Evolutionary conservation across 2,797 vertebrate genomes (phyloP).

Genomic region (Sylvilagus floridanus): DNA sequence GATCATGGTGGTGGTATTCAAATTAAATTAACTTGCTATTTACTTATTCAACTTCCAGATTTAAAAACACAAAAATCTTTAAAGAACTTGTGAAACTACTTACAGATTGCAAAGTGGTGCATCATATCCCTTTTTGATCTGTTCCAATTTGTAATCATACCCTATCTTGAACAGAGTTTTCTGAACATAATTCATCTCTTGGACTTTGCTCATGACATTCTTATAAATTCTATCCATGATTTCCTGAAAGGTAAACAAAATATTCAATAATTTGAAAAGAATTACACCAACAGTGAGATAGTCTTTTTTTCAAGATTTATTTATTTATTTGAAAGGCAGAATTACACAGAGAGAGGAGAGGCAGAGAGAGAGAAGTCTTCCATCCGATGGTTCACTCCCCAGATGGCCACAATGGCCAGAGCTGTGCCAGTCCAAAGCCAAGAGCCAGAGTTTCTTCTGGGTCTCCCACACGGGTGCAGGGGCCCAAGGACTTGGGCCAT

Average conservation of each 20-base stretch:
- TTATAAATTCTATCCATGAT: slow-evolving; percentile 99
- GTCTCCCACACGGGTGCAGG: too few relatives aligned
- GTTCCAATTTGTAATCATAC: slow-evolving; percentile 97
- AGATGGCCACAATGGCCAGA: too few relatives aligned
- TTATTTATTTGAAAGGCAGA: too few relatives aligned
- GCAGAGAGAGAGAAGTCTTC: too few relatives aligned
- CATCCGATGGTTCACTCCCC: too few relatives aligned
- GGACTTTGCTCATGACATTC: slow-evolving; percentile 99
- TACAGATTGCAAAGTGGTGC: slow-evolving; percentile 98
- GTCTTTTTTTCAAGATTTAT: too few relatives aligned
- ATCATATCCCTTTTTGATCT: slow-evolving; percentile 97
- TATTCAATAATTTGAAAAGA: slow-evolving; percentile 59
- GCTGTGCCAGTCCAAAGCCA: too few relatives aligned
- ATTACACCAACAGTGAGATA: not conserved
- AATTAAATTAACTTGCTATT: slow-evolving; percentile 45
- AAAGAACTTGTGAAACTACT: slow-evolving; percentile 79
- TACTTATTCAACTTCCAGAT: slow-evolving; percentile 37
- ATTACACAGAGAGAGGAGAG: too few relatives aligned
- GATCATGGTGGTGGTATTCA: not conserved
- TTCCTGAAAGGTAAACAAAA: slow-evolving; percentile 90
- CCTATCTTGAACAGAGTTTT: slow-evolving; percentile 97
- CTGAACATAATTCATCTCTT: slow-evolving; percentile 97
- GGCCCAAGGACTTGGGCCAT: too few relatives aligned
- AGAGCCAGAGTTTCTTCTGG: too few relatives aligned
- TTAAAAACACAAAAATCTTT: slow-evolving; percentile 23